A percentile compares a stretch with the other conserved stretches of the same genome.
Conservation (phyloP, 2,888 invertebrate species). For the Pherbina coryleti region DNA sequence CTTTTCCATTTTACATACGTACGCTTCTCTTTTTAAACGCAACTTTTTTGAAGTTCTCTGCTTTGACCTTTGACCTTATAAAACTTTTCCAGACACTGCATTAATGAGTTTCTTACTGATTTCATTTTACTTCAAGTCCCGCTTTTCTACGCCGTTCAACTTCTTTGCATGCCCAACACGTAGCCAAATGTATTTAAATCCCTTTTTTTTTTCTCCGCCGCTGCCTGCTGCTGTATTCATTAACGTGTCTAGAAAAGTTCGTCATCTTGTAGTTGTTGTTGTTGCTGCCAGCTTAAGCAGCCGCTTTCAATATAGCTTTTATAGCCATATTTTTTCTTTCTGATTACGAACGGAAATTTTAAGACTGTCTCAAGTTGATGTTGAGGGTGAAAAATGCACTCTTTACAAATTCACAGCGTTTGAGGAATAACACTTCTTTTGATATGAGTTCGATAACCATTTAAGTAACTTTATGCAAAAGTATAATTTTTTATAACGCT, state of each 20-base stretch:
- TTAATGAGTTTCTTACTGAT: too few relatives aligned
- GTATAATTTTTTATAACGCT: too few relatives aligned
- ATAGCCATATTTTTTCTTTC: background rate
- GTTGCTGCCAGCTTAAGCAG: background rate
- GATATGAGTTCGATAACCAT: too few relatives aligned
- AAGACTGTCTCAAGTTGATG: slow-evolving; percentile 18
- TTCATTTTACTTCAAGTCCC: too few relatives aligned
- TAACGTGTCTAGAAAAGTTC: slow-evolving; percentile 3
- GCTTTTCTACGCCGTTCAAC: too few relatives aligned
- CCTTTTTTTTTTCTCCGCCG: background rate
- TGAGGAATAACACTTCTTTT: too few relatives aligned
- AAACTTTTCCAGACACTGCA: too few relatives aligned
- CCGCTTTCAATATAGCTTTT: background rate
- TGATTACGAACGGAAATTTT: slow-evolving; percentile 7
- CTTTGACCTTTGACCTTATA: background rate
- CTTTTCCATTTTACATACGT: background rate
- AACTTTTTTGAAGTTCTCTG: background rate
- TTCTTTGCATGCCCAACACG: too few relatives aligned
- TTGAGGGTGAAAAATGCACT: background rate
- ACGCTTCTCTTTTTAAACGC: background rate
- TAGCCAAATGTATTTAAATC: background rate
- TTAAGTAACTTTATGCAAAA: too few relatives aligned
- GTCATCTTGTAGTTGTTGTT: background rate
- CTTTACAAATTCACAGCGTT: too few relatives aligned
- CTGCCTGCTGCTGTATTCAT: background rate